These are phyloP conservation scores for Haliclona indistincta DNA, from an alignment of 37 sponge, comb jelly and placozoan genomes.

Conservation along the genomic window DNA sequence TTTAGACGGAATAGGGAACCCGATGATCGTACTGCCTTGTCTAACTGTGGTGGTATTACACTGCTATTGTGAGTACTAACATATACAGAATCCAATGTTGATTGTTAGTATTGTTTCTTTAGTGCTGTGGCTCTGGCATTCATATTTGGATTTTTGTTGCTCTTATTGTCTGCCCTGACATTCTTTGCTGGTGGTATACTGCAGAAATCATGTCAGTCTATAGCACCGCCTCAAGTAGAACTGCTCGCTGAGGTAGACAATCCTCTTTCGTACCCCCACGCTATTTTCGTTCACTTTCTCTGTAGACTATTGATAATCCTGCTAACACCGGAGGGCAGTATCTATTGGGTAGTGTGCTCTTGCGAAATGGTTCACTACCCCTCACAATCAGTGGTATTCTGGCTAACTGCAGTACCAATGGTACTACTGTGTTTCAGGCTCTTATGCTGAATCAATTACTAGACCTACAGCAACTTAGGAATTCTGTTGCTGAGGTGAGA, in stretches of 20 bases:
- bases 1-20: constrained; percentile 43
- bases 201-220: constrained; percentile 61
- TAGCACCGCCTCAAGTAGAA: constrained; percentile 48
- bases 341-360: neutral
- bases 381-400: neutral
- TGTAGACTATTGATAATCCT: constrained; percentile 13
- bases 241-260: constrained; percentile 24
- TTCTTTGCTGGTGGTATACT: constrained; percentile 64
- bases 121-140: constrained; percentile 60
- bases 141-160: constrained; percentile 52
- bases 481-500: neutral
- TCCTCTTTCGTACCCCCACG: no score
- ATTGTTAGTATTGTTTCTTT: neutral
- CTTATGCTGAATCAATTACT: neutral
- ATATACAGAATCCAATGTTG: neutral
- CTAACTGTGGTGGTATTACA: constrained; percentile 68
- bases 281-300: neutral
- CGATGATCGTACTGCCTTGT: constrained; percentile 26
- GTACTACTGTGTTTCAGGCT: neutral
- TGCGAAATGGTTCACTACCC: constrained; percentile 2
- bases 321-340: neutral
- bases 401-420: neutral
- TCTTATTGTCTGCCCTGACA: constrained; percentile 35
- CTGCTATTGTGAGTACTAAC: constrained; percentile 41
- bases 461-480: neutral